A percentile compares a stretch with the other conserved stretches of the same genome.
Evolutionary conservation across 2,113 vertebrate genomes (phyloP).

Genomic region (Rhipidura dahli): DNA sequence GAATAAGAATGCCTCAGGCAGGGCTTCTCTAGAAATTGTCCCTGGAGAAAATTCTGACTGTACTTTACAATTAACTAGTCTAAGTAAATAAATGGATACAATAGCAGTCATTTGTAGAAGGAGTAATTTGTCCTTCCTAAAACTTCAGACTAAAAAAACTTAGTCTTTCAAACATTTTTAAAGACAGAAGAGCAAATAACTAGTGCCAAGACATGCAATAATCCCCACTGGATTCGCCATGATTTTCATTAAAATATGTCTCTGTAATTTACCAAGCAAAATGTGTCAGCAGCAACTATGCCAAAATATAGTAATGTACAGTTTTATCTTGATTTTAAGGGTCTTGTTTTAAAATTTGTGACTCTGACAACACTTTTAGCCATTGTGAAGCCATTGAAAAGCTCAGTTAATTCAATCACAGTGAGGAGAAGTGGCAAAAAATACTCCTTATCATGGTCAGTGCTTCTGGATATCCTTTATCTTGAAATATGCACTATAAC

Average conservation of each 20-base stretch:
- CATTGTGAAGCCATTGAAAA: not conserved
- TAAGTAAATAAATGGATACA: not conserved
- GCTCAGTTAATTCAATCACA: not conserved
- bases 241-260: not conserved
- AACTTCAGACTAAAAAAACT: not conserved
- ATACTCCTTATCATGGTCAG: not conserved
- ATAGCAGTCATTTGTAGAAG: not conserved
- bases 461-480: not conserved
- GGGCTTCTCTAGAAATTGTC: not conserved
- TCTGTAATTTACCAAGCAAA: not conserved
- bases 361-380: not conserved
- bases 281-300: not conserved
- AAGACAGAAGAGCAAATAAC: not conserved
- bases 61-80: not conserved
- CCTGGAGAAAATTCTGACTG: not conserved
- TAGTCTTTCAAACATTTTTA: not conserved
- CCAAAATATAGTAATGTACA: not conserved
- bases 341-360: not conserved
- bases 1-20: not conserved
- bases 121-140: not conserved
- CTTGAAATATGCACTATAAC: not conserved
- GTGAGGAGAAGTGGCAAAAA: not conserved
- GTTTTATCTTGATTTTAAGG: not conserved
- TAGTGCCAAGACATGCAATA: not conserved
- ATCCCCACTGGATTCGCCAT: not conserved